Base-by-base conservation (phyloP, 2,797 vertebrate species). In the Parauchenoglanis ngamensis region DNA sequence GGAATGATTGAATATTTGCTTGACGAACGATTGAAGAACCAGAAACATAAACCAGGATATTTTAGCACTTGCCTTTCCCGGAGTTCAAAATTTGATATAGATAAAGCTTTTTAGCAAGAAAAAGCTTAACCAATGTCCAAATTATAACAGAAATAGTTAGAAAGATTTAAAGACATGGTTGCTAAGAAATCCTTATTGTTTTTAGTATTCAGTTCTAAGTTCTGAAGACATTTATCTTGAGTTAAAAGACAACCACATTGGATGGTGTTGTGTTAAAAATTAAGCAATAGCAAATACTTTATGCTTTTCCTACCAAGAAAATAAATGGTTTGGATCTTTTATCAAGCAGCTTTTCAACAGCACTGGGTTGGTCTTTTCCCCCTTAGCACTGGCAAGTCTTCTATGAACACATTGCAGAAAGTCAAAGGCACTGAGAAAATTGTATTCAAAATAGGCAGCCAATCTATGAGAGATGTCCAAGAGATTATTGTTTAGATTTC, bases 371-470 rank as follows among this genome's bases (percentile, higher is more conserved):
- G 52, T 57, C 3, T 57, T 78, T 57, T 35, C 23, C 1, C 56
- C 2, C 35, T 4, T 6, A 21, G n/a, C 52, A 56, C 75, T 78
- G 78, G 78, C 78, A 80, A 23, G 12, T 44, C 3, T 44, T 8
- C 56, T 59, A 25, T 23, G 54, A 80, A 44, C 21, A 25, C 78
- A 80, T 1, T 61, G 11, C 3, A 0, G 52, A 56, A 54, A 54
- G 76, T 78, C n/a, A 56, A 78, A 78, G 76, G 17, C 31, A 78
- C 56, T 21, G n/a, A 78, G n/a, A 78, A 76, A n/a, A 28, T 76
- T 52, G 2, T 28, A 54, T 13, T 76, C 10, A 12, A 44, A 76
- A 76, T 8, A 79, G 54, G 31, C 54, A 59, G 77, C 19, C 54
- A 13, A 35, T 57, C 19, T 40, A 57, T 40, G 19, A 79, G 10